Conservation (phyloP, 2,888 invertebrate species). For the Boloria selene region DNA sequence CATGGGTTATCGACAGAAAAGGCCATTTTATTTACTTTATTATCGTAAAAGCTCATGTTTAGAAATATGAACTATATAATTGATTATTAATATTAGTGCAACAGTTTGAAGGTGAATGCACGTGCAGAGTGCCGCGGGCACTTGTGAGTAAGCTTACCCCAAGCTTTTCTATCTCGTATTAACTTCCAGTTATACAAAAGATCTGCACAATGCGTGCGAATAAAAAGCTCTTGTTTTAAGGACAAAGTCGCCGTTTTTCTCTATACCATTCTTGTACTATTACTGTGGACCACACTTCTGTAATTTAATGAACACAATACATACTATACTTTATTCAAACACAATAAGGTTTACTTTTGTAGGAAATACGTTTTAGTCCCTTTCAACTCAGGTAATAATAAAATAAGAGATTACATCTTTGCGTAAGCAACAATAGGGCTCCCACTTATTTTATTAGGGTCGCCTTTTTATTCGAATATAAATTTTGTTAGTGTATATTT, state of each 20-base stretch:
- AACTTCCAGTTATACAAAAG: conserved; percentile 33
- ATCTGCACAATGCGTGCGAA: conserved; percentile 33
- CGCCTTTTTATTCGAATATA: conserved; percentile 43
- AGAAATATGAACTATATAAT: neutral
- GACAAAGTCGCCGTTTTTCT: conserved; percentile 35
- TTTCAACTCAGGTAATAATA: conserved; percentile 75
- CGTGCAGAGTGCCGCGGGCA: conserved; percentile 14
- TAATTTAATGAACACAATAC: conserved; percentile 13
- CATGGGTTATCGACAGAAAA: too few relatives aligned
- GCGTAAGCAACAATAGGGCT: conserved; percentile 77
- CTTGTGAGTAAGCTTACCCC: conserved; percentile 7
- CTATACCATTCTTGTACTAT: conserved; percentile 37
- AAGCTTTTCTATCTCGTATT: conserved; percentile 22
- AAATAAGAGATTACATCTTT: conserved; percentile 79
- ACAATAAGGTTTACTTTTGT: conserved; percentile 43
- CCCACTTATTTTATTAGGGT: conserved; percentile 68
- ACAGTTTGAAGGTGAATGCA: conserved; percentile 12
- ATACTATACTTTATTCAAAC: conserved; percentile 34
- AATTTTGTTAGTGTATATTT: conserved; percentile 33
- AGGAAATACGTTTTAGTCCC: conserved; percentile 48
- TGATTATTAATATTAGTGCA: conserved; percentile 1
- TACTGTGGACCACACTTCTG: conserved; percentile 35
- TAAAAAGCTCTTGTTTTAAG: conserved; percentile 31
- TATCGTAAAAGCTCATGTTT: too few relatives aligned
- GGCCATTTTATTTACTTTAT: too few relatives aligned